A percentile compares a stretch with the other conserved stretches of the same genome.
phyloP scores from a whole-genome alignment of 2,113 vertebrate genomes.

The Tiliqua scincoides region DNA sequence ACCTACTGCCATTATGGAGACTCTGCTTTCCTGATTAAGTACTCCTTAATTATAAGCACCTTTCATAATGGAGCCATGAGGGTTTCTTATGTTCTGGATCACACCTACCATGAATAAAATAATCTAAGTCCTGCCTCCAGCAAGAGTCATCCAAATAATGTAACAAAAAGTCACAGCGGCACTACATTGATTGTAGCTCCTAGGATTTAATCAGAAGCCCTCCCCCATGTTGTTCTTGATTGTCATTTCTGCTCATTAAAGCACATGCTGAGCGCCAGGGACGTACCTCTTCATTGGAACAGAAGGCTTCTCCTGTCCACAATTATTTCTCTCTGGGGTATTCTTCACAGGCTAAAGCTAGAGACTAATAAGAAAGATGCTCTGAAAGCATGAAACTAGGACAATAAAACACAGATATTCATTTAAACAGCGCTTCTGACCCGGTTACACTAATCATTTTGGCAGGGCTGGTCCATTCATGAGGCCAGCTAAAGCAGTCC shows the following conservation, averaged over 20 bases:
- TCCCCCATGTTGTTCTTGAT: constrained; percentile 46
- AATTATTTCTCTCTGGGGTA: constrained; percentile 54
- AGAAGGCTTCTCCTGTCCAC: constrained; percentile 29
- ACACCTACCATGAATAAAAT: not conserved
- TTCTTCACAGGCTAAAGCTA: constrained; percentile 37
- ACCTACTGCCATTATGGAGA: not conserved
- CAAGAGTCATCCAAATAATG: not conserved
- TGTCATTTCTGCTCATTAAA: constrained; percentile 61
- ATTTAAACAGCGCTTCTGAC: too few relatives aligned
- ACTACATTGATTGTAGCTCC: not conserved
- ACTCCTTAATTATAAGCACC: constrained; percentile 27
- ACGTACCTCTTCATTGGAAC: constrained; percentile 47
- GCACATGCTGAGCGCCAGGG: constrained; percentile 32
- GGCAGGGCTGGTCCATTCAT: too few relatives aligned
- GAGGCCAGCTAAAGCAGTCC: too few relatives aligned
- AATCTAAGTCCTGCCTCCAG: not conserved
- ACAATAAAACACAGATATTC: too few relatives aligned
- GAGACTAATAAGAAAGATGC: constrained; percentile 1
- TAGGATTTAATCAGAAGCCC: constrained; percentile 49
- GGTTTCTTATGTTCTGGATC: constrained; percentile 23
- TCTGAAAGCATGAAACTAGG: too few relatives aligned
- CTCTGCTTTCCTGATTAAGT: constrained; percentile 23
- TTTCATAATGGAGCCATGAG: constrained; percentile 7
- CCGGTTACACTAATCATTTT: too few relatives aligned
- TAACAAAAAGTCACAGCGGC: constrained; percentile 13